These are phyloP conservation scores for Heliothis subflexa DNA, from an alignment of 1,140 invertebrate species.

Conservation along the genomic window DNA sequence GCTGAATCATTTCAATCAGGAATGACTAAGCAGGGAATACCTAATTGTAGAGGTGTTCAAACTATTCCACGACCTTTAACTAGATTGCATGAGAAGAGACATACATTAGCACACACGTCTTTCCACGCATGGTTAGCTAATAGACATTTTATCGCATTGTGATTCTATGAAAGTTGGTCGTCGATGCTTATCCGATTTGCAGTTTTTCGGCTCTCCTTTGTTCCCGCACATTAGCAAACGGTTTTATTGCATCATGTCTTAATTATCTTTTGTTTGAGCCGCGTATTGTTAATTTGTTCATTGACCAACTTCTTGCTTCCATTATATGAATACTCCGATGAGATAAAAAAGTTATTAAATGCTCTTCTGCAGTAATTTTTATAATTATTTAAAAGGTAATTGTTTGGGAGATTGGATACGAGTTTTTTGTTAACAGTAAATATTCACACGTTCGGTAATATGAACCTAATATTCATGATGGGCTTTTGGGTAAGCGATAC, in stretches of 20 bases:
- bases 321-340: constrained; percentile 44
- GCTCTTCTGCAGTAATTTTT: not conserved
- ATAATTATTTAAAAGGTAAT: constrained; percentile 9
- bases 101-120: not conserved
- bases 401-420: not conserved
- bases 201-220: constrained; percentile 57
- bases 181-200: constrained; percentile 35
- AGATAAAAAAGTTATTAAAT: constrained; percentile 19
- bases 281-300: constrained; percentile 72
- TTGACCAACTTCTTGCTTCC: constrained; percentile 68
- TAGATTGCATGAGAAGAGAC: not conserved
- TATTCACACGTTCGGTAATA: not conserved
- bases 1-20: constrained; percentile 17
- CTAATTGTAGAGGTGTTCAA: not conserved
- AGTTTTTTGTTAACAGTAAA: not conserved
- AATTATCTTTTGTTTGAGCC: constrained; percentile 74
- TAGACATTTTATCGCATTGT: not conserved
- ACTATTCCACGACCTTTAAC: not conserved
- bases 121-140: not conserved
- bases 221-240: constrained; percentile 58
- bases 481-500: not conserved
- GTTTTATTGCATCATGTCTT: constrained; percentile 63
- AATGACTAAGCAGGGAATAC: constrained; percentile 33
- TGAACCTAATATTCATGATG: not conserved
- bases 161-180: constrained; percentile 23